Percentiles rank a stretch among this genome's conserved stretches.
Evolutionary conservation across 2,113 vertebrate species (phyloP).

Genomic region (Narcine bancroftii): DNA sequence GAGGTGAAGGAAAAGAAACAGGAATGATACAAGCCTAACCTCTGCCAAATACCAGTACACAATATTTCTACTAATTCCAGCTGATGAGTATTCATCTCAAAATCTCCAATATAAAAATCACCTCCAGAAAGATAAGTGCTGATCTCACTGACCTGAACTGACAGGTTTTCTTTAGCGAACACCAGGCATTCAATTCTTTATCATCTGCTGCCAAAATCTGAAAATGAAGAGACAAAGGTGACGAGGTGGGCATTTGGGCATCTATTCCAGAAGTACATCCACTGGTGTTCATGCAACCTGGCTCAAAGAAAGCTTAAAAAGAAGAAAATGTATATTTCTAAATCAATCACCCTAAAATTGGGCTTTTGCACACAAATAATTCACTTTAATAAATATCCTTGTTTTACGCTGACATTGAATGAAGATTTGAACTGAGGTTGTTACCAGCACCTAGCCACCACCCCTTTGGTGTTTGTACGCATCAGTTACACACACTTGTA

Average conservation of each 20-base stretch:
- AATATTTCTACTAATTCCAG: neutral
- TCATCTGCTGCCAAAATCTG: slow-evolving; percentile 73
- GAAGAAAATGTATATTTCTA: no score
- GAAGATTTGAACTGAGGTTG: neutral
- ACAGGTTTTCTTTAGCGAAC: slow-evolving; percentile 80
- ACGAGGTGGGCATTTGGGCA: no score
- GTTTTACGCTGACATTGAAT: neutral
- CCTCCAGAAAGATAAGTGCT: neutral
- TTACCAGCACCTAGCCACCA: neutral
- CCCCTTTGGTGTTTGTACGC: neutral
- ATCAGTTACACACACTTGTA: neutral
- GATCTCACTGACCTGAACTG: slow-evolving; percentile 70
- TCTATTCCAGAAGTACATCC: neutral
- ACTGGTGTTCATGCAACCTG: neutral
- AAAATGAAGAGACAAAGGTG: neutral
- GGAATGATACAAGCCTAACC: neutral
- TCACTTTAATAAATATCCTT: neutral
- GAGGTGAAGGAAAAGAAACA: neutral
- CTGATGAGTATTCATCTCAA: no score
- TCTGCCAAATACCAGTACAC: no score
- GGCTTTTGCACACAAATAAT: neutral
- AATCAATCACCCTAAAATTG: neutral
- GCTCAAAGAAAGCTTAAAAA: neutral
- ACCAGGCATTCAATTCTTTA: slow-evolving; percentile 80
- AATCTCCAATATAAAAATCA: no score